phyloP scores from a whole-genome alignment of 64 coral and sea anemone genomes.

The Actinia equina region DNA sequence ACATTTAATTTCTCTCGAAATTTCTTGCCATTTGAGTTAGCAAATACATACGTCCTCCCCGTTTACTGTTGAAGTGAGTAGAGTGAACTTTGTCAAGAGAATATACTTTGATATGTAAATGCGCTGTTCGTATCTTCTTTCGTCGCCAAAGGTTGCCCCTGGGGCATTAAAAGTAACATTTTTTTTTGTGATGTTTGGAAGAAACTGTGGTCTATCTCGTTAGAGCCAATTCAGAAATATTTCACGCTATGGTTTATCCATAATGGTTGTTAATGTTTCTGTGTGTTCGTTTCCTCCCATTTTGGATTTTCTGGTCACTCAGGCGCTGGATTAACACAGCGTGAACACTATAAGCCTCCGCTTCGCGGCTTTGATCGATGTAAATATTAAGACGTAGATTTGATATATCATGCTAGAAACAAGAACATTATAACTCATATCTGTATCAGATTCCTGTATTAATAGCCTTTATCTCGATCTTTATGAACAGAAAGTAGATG shows the following conservation, averaged over 20 bases:
- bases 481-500: conserved; percentile 1
- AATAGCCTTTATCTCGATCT: conserved; percentile 15
- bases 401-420: neutral
- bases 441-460: conserved; percentile 15
- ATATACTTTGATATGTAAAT: neutral
- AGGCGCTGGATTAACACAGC: conserved; percentile 5
- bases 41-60: neutral
- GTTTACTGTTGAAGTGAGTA: neutral
- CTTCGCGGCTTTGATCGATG: neutral
- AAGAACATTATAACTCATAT: neutral
- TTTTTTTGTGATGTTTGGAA: neutral
- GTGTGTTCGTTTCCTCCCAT: neutral
- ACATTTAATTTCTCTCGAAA: neutral
- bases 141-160: neutral
- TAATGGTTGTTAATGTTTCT: neutral
- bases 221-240: neutral
- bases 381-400: neutral
- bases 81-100: neutral
- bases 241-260: neutral
- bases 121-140: neutral
- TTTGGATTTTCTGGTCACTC: neutral
- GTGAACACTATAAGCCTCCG: neutral
- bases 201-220: neutral
- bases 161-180: conserved; percentile 11
- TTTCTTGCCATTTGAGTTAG: neutral